Conservation (phyloP, 2,888 invertebrate genomes). For the Cheilosia urbana region DNA sequence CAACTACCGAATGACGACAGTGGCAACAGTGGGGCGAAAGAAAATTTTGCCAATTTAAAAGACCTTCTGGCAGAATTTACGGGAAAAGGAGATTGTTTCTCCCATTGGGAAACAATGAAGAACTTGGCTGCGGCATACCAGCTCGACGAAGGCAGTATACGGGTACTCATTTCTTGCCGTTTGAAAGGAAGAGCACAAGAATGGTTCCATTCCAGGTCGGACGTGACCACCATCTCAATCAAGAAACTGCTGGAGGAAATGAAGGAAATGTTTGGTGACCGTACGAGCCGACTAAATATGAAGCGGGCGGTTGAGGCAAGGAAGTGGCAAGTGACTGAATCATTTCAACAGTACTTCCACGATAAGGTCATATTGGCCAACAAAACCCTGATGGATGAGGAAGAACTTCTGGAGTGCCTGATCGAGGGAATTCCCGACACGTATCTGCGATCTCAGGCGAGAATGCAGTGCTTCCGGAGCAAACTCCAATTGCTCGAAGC, state of each 20-base stretch:
- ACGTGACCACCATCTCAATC: too few relatives aligned
- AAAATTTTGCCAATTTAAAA: background rate
- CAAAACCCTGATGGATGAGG: constrained; percentile 72
- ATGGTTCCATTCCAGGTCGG: too few relatives aligned
- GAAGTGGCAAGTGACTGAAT: constrained; percentile 63
- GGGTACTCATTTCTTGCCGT: background rate
- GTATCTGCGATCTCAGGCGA: constrained; percentile 1
- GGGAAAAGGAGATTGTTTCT: too few relatives aligned
- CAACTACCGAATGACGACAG: background rate
- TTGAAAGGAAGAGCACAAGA: background rate
- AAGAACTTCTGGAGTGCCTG: constrained; percentile 73
- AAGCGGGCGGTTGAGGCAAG: constrained; percentile 6
- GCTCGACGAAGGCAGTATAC: background rate
- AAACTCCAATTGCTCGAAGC: constrained; percentile 35
- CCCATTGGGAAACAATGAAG: too few relatives aligned
- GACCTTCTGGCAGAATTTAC: too few relatives aligned
- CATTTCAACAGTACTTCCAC: constrained; percentile 66
- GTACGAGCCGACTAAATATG: background rate
- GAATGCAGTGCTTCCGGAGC: constrained; percentile 40
- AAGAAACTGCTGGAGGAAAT: too few relatives aligned
- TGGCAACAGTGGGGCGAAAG: background rate
- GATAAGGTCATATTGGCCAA: constrained; percentile 70
- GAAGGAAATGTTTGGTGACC: too few relatives aligned
- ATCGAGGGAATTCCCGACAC: constrained; percentile 68
- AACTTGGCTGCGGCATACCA: too few relatives aligned